Percentiles rank a stretch among this genome's conserved stretches.
phyloP scores from a whole-genome alignment of 2,797 vertebrate species.

The Xerus rutilus region DNA sequence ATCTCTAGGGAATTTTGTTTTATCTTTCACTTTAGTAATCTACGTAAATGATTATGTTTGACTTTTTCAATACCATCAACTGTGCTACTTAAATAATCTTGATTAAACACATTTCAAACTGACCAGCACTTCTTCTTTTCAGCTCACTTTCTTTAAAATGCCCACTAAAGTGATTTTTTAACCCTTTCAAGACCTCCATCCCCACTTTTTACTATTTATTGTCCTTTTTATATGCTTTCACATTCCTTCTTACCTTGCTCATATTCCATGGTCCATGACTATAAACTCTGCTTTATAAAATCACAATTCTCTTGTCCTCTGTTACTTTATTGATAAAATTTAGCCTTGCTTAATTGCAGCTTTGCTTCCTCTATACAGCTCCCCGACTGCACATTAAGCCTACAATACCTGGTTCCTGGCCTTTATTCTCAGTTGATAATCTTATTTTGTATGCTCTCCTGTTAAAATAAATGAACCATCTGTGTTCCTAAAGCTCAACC shows the following conservation, averaged over 20 bases:
- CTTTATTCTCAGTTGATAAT: slow-evolving; percentile 34
- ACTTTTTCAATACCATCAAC: neutral
- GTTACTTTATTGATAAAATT: neutral
- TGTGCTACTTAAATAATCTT: neutral
- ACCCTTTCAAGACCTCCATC: slow-evolving; percentile 2
- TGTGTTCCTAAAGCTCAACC: slow-evolving; percentile 40
- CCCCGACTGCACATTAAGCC: slow-evolving; percentile 1
- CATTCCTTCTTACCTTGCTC: slow-evolving; percentile 6
- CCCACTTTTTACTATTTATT: neutral
- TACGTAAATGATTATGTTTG: slow-evolving; percentile 27
- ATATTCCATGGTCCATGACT: slow-evolving; percentile 5
- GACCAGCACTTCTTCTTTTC: neutral
- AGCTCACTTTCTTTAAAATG: neutral
- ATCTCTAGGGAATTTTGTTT: neutral
- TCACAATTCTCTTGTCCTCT: slow-evolving; percentile 1
- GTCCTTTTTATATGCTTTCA: neutral
- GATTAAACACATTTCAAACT: neutral
- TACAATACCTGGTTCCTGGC: neutral
- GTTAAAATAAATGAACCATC: slow-evolving; percentile 5
- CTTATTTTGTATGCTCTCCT: neutral
- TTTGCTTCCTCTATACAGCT: neutral
- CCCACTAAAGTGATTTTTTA: neutral
- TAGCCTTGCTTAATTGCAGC: neutral
- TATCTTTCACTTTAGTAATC: slow-evolving; percentile 42
- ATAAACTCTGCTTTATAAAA: slow-evolving; percentile 15